Conservation (phyloP, 2,888 invertebrate species). For the Leptopilina myrica region DNA sequence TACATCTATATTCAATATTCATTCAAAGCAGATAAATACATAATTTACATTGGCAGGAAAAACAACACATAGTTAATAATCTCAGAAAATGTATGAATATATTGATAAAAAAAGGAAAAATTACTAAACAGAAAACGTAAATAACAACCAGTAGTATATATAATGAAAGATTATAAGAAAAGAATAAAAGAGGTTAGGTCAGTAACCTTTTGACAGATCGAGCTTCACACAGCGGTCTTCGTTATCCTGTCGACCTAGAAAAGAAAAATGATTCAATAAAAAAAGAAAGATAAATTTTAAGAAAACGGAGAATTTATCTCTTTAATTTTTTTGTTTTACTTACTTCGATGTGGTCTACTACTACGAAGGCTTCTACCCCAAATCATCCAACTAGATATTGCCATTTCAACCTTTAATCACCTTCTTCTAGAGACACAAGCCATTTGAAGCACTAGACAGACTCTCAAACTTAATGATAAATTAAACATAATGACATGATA, state of each 20-base stretch:
- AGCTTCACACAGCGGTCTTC: conserved; percentile 82
- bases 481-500: conserved; percentile 58
- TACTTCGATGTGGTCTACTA: conserved; percentile 76
- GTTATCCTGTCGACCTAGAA: conserved; percentile 75
- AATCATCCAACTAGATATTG: conserved; percentile 79
- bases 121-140: neutral
- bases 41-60: too few relatives aligned
- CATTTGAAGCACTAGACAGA: conserved; percentile 61
- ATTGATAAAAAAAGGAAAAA: neutral
- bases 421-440: conserved; percentile 59
- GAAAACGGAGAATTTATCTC: neutral
- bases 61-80: neutral
- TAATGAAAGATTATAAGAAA: neutral
- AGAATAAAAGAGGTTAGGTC: conserved; percentile 65
- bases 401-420: conserved; percentile 72
- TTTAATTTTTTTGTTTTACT: conserved; percentile 54
- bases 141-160: neutral
- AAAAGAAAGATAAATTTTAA: conserved; percentile 41
- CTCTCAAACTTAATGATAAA: conserved; percentile 60
- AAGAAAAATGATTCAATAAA: conserved; percentile 42
- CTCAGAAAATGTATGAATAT: neutral
- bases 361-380: conserved; percentile 76
- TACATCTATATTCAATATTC: neutral
- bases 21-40: neutral
- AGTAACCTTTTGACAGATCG: conserved; percentile 78